Base-by-base conservation (phyloP, 2,888 invertebrate species). In the Acronicta psi region DNA sequence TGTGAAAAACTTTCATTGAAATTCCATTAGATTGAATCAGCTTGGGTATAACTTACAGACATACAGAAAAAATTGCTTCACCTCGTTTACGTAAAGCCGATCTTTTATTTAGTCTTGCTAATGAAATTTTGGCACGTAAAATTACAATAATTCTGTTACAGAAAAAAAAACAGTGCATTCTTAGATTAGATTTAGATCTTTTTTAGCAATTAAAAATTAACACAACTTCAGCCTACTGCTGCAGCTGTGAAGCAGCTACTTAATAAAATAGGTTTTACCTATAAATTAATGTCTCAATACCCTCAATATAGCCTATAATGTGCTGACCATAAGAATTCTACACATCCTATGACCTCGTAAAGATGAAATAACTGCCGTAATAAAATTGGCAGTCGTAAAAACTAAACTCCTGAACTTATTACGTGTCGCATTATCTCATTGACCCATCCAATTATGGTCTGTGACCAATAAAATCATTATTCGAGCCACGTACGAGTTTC, bases 361-460 rank as follows among this genome's bases (percentile, higher is more conserved):
- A 68, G 31, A 58, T 51, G 50, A 45, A 59, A 64, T 64, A 64
- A 70, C 52, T 45, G 36, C 55, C 40, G 59, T 54, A 55, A 69
- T 69, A 69, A 70, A 69, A 55, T 70, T 50, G 55, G 13, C 55
- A 65, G 68, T 62, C 51, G 40, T 58, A 56, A 67, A 65, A 67
- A 58, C 43, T 43, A 64, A 59, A 62, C 54, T 56, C 38, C 40
- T 71, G 68, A 59, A 60, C 60, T 51, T 66, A 66, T 68, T 63
- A 69, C 55, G 59, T 49, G 41, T 34, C 36, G 34, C 62, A 80
- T 80, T 80, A 79, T 75, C 77, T 78, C 69, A 69, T 78, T 80
- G 78, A 78, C 78, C 75, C 59, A 23, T 56, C 60, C 77, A 79
- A 80, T 78, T 77, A 78, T 59, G 61, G 62, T 14, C 62, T 37